These are phyloP conservation scores for Drosophila helvetica DNA, from an alignment of 2,888 invertebrate genomes.

Conservation along the genomic window DNA sequence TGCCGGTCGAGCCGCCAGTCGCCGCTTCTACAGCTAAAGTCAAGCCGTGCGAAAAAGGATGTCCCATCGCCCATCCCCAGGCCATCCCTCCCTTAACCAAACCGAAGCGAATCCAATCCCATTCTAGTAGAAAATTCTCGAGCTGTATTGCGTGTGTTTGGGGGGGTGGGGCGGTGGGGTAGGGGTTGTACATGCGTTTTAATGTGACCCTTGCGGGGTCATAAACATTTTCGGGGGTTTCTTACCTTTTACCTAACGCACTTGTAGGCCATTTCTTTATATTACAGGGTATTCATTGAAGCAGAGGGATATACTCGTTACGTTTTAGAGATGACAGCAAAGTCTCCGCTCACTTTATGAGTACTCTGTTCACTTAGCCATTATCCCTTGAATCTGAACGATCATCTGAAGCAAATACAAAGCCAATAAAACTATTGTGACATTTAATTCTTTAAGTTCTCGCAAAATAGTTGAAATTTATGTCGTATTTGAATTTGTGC, in stretches of 20 bases:
- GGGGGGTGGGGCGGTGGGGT: neutral
- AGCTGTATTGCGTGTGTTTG: conserved; percentile 45
- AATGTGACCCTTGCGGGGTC: conserved; percentile 79
- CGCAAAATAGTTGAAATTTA: too few relatives aligned
- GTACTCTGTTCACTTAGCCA: too few relatives aligned
- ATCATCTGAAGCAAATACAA: too few relatives aligned
- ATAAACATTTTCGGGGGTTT: conserved; percentile 67
- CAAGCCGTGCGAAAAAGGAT: conserved; percentile 67
- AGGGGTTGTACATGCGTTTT: conserved; percentile 71
- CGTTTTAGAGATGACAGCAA: too few relatives aligned
- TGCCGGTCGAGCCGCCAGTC: conserved; percentile 62
- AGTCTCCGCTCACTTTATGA: too few relatives aligned
- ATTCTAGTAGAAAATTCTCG: conserved; percentile 5
- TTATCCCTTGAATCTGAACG: too few relatives aligned
- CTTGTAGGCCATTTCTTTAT: neutral
- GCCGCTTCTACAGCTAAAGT: conserved; percentile 49
- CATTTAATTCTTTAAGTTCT: too few relatives aligned
- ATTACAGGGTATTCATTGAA: neutral
- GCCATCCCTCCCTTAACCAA: neutral
- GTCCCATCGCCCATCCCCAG: conserved; percentile 23
- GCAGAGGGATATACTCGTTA: neutral
- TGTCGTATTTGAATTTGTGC: too few relatives aligned
- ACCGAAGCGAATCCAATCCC: conserved; percentile 18
- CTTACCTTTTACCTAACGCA: conserved; percentile 24
- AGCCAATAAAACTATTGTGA: too few relatives aligned